These are phyloP conservation scores for Linnaemya tessellans DNA, from an alignment of 2,888 invertebrate genomes.

Conservation along the genomic window DNA sequence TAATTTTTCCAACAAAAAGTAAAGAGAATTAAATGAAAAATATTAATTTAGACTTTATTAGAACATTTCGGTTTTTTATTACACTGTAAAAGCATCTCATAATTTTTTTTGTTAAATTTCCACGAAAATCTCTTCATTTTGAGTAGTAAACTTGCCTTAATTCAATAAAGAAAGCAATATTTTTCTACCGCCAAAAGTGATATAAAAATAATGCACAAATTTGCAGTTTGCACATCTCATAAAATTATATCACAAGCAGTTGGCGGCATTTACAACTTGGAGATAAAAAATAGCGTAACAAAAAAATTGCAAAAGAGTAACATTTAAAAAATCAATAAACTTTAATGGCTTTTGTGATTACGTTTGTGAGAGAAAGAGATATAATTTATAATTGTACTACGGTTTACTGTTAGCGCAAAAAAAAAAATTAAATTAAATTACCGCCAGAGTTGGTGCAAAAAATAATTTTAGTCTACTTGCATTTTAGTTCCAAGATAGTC, in stretches of 20 bases:
- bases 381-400: not conserved
- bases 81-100: not conserved
- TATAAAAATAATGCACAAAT: conserved; percentile 23
- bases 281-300: conserved; percentile 40
- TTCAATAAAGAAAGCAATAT: conserved; percentile 30
- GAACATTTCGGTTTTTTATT: not conserved
- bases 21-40: no score
- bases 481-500: no score
- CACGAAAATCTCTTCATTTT: conserved; percentile 8
- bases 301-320: conserved; percentile 46
- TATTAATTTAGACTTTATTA: no score
- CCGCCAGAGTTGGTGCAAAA: not conserved
- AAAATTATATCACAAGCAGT: conserved; percentile 36
- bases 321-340: conserved; percentile 34
- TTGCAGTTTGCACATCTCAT: conserved; percentile 17
- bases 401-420: not conserved
- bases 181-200: not conserved
- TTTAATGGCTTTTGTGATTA: conserved; percentile 37
- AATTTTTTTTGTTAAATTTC: not conserved
- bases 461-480: not conserved
- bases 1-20: no score
- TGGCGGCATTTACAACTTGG: conserved; percentile 56
- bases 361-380: not conserved
- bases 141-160: not conserved
- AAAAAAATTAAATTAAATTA: not conserved